Evolutionary conservation across 2,888 invertebrate genomes (phyloP), one percentile per base, ranked within the genome.

Genomic region (Dynastes tityus): DNA sequence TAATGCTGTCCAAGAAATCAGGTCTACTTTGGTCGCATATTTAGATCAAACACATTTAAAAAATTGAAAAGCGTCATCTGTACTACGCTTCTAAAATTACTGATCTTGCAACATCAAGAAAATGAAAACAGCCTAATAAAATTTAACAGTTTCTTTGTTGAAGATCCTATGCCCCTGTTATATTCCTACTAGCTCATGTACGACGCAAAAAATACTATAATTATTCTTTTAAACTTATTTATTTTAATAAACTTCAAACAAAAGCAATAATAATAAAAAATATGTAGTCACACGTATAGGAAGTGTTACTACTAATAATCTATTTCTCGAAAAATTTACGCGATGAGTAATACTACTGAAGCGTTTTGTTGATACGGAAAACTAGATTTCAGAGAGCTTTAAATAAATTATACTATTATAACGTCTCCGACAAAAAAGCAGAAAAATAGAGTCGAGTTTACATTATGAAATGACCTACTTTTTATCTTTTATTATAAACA

Each of bases 231-330:
- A 45, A 45, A 45, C 11, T 55, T 55, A 55, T 55, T 55, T 55
- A 22, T 55, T 55, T 55, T 55, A 22, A 55, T 16, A 55, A 55
- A 55, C n/a, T 55, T 55, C 55, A 55, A 55, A 55, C 55, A 55
- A 16, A 55, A 55, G 55, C 55, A 16, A 55, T 55, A 55, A 53
- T 53, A 53, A n/a, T 55, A 55, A 55, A 53, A 55, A 22, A 27
- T 3, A 55, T 55, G 16, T 55, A 55, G 55, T 55, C 11, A 8
- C 45, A 9, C 2, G 22, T 22, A 55, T 22, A 55, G 55, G 55
- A 55, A 55, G 55, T 55, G 13, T 5, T 55, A 55, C 1, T 45
- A 2, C 55, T 55, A 55, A 55, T 55, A 22, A 55, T 22, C 22
- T 55, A 16, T 55, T 55, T 55, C 22, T 55, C 16, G 32, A 45